phyloP scores from a whole-genome alignment of 2,797 vertebrate species.

The Pachyuromys duprasi region DNA sequence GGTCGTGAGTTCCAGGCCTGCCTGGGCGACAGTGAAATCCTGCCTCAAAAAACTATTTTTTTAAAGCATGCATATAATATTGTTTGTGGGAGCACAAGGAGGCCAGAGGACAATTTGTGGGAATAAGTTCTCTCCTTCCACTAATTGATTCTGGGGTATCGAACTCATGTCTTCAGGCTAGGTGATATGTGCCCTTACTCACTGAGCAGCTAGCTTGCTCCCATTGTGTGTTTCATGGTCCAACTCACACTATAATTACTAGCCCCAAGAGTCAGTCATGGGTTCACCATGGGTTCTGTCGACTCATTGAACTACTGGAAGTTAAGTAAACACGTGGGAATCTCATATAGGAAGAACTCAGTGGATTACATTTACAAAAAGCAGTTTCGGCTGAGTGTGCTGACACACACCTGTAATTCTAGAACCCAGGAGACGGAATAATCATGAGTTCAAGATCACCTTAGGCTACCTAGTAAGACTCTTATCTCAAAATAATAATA shows the following conservation, averaged over 20 bases:
- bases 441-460: background rate
- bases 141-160: background rate
- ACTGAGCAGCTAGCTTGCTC: background rate
- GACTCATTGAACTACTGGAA: background rate
- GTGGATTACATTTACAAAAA: slow-evolving; percentile 17
- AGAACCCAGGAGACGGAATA: background rate
- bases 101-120: background rate
- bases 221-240: no score
- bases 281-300: background rate
- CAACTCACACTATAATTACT: background rate
- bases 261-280: background rate
- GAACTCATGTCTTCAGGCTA: background rate
- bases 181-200: background rate
- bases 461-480: background rate
- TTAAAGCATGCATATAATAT: slow-evolving; percentile 5
- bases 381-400: background rate
- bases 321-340: slow-evolving; percentile 7
- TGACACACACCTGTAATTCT: background rate
- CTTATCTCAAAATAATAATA: no score
- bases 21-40: background rate
- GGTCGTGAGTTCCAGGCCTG: background rate
- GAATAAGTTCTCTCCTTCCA: background rate
- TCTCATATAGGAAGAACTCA: slow-evolving; percentile 10
- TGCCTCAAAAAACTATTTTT: background rate
- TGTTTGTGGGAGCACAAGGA: background rate